These are phyloP conservation scores for human DNA, from an alignment of 2,113 vertebrate species.

Conservation along the genomic window DNA sequence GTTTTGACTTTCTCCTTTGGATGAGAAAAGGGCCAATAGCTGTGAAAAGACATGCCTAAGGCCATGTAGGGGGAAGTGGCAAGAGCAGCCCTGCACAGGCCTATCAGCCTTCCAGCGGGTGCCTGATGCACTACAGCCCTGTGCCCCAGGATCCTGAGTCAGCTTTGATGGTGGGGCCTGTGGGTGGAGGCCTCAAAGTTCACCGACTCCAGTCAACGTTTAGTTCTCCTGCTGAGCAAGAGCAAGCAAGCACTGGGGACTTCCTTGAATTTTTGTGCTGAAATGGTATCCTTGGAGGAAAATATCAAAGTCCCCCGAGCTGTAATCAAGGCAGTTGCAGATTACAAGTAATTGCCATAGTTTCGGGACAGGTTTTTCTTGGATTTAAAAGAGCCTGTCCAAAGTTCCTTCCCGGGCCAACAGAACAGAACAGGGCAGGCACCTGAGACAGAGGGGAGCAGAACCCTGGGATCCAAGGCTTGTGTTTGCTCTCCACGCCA, in stretches of 20 bases:
- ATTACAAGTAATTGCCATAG: constrained; percentile 19
- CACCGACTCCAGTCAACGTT: not conserved
- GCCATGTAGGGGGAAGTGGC: not conserved
- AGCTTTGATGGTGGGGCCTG: not conserved
- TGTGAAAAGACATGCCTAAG: not conserved
- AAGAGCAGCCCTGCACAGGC: not conserved
- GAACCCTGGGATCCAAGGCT: not conserved
- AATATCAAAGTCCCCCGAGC: constrained; percentile 45
- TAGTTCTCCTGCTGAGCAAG: not conserved
- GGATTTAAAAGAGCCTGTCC: constrained; percentile 1
- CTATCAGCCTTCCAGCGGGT: not conserved
- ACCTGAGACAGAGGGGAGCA: not conserved
- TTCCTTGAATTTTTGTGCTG: constrained; percentile 56
- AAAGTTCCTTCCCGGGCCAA: constrained; percentile 49
- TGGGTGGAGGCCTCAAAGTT: not conserved
- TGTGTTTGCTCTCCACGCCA: not conserved
- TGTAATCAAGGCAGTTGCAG: constrained; percentile 27
- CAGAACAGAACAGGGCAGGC: not conserved
- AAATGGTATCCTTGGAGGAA: constrained; percentile 50
- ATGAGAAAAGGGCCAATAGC: not conserved
- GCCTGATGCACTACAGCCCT: not conserved
- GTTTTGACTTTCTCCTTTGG: not conserved
- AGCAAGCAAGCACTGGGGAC: not conserved
- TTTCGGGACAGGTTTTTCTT: constrained; percentile 46
- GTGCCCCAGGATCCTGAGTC: not conserved